Conservation (phyloP, 2,113 vertebrate species). For the Catharus minimus region DNA sequence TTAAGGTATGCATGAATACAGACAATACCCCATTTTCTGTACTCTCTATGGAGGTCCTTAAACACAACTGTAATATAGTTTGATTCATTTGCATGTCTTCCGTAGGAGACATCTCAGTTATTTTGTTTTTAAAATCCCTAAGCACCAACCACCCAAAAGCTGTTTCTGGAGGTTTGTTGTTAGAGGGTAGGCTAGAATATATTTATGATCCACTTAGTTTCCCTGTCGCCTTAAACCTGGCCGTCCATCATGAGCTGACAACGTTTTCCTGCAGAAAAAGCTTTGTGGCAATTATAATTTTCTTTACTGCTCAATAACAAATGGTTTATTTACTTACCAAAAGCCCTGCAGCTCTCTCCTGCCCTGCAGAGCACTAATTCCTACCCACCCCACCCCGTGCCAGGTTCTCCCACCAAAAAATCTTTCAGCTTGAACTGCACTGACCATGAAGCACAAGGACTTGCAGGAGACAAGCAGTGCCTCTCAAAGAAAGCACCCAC, state of each 20-base stretch:
- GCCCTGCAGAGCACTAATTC: neutral
- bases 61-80: neutral
- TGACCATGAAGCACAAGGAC: neutral
- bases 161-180: neutral
- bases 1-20: neutral
- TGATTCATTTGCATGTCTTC: neutral
- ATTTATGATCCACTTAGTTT: neutral
- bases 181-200: neutral
- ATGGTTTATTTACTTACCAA: neutral
- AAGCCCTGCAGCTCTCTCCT: neutral
- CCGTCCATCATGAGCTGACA: rapidly evolving
- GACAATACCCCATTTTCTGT: neutral
- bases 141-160: neutral
- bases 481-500: neutral
- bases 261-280: neutral
- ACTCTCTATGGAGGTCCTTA: neutral
- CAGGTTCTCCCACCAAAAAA: neutral
- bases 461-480: neutral
- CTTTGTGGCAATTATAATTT: neutral
- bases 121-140: neutral
- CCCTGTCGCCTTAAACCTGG: neutral
- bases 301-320: neutral
- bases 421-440: neutral
- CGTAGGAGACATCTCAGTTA: neutral
- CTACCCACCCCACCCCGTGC: no score